Percentiles rank a stretch among this genome's conserved stretches.
phyloP scores from a whole-genome alignment of 1,140 invertebrate genomes.

The Cylas formicarius region DNA sequence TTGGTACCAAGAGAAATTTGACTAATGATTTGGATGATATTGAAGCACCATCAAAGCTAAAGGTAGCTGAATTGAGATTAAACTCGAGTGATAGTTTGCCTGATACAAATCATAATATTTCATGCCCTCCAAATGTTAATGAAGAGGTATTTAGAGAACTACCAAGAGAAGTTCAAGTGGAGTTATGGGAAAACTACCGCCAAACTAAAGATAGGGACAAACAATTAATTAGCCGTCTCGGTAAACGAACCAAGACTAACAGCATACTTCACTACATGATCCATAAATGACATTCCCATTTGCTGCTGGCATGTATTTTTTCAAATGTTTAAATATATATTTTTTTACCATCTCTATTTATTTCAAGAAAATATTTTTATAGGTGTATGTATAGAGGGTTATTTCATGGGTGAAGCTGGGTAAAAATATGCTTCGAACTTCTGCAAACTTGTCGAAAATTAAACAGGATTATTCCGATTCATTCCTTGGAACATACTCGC shows the following conservation, averaged over 20 bases:
- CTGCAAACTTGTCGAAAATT: too few relatives aligned
- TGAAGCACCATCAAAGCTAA: constrained; percentile 53
- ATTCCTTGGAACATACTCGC: too few relatives aligned
- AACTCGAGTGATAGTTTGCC: constrained; percentile 50
- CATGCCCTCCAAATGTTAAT: constrained; percentile 52
- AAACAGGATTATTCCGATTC: too few relatives aligned
- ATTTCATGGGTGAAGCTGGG: too few relatives aligned
- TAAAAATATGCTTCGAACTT: too few relatives aligned
- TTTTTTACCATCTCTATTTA: too few relatives aligned
- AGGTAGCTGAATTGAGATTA: constrained; percentile 52
- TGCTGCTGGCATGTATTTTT: too few relatives aligned
- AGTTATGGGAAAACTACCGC: constrained; percentile 55
- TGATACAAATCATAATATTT: constrained; percentile 30
- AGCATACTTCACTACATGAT: constrained; percentile 56
- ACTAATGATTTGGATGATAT: constrained; percentile 44
- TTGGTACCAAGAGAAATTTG: constrained; percentile 44
- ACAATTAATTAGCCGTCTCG: constrained; percentile 22
- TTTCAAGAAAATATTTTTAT: too few relatives aligned
- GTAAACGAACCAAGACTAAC: constrained; percentile 49
- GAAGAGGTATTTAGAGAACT: constrained; percentile 54
- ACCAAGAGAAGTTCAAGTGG: constrained; percentile 53
- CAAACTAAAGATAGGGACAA: constrained; percentile 14
- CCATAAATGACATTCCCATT: too few relatives aligned
- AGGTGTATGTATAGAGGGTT: too few relatives aligned
- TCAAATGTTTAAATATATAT: too few relatives aligned